A percentile compares a stretch with the other conserved stretches of the same genome.
Conservation (phyloP, 2,797 vertebrate species). For the Muscicapa striata region DNA sequence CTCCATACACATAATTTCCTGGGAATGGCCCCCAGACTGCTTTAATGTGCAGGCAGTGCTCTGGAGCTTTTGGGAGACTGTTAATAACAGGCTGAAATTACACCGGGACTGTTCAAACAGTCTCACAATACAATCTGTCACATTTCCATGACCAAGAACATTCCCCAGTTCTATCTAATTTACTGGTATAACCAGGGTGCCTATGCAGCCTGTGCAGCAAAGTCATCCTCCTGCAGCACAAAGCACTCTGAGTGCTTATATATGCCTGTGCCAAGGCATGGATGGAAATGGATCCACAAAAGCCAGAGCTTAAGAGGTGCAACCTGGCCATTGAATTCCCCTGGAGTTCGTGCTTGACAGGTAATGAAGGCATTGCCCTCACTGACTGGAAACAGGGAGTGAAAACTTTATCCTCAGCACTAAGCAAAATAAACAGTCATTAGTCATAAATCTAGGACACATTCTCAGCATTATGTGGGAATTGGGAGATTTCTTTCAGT, state of each 20-base stretch:
- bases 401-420: not conserved
- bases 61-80: not conserved
- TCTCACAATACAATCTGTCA: not conserved
- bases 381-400: not conserved
- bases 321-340: not conserved
- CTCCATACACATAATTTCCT: not conserved
- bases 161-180: not conserved
- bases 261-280: not conserved
- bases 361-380: not conserved
- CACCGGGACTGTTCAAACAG: not conserved
- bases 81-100: conserved; percentile 1
- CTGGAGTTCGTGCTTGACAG: not conserved
- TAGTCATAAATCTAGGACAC: not conserved
- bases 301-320: not conserved
- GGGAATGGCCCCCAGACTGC: not conserved
- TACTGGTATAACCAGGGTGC: not conserved
- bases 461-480: not conserved
- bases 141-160: not conserved
- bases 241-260: not conserved
- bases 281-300: not conserved
- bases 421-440: not conserved
- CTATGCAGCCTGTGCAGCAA: not conserved
- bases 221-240: not conserved
- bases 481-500: not conserved
- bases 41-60: not conserved